Conservation (phyloP, 2,888 invertebrate species). For the Hypsopygia costalis region DNA sequence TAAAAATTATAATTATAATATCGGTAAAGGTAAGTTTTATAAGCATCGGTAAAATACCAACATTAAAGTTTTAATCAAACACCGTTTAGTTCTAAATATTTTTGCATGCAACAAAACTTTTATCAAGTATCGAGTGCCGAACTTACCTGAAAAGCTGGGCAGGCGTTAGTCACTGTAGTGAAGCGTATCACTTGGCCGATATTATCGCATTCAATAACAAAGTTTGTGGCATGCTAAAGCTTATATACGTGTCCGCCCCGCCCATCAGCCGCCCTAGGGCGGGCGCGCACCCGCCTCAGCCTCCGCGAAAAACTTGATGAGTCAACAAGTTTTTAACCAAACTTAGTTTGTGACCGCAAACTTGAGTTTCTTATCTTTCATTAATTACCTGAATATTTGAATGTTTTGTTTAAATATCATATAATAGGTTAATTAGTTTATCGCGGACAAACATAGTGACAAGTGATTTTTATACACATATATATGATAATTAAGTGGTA, state of each 20-base stretch:
- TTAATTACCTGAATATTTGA: too few species aligned
- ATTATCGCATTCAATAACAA: conserved; percentile 69
- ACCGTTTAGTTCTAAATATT: too few species aligned
- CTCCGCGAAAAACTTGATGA: conserved; percentile 36
- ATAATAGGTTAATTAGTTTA: too few species aligned
- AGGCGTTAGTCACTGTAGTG: conserved; percentile 26
- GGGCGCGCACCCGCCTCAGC: conserved; percentile 38
- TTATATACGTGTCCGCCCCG: conserved; percentile 71
- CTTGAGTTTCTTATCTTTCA: conserved; percentile 3
- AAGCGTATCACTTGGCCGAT: conserved; percentile 47
- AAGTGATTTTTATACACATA: too few species aligned
- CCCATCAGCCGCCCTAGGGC: conserved; percentile 65
- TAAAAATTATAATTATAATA: too few species aligned
- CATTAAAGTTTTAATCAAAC: too few species aligned
- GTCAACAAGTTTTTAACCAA: conserved; percentile 29
- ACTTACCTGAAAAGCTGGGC: conserved; percentile 36
- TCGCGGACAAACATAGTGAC: too few species aligned
- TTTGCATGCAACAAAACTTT: too few species aligned
- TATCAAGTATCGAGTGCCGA: neutral
- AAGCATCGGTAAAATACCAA: too few species aligned
- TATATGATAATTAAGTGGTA: too few species aligned
- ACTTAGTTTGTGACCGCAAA: conserved; percentile 12
- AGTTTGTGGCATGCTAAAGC: conserved; percentile 56
- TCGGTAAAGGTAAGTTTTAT: too few species aligned
- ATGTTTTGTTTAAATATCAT: too few species aligned